Conservation (phyloP, 2,888 invertebrate species). For the Watsonalla cultraria region DNA sequence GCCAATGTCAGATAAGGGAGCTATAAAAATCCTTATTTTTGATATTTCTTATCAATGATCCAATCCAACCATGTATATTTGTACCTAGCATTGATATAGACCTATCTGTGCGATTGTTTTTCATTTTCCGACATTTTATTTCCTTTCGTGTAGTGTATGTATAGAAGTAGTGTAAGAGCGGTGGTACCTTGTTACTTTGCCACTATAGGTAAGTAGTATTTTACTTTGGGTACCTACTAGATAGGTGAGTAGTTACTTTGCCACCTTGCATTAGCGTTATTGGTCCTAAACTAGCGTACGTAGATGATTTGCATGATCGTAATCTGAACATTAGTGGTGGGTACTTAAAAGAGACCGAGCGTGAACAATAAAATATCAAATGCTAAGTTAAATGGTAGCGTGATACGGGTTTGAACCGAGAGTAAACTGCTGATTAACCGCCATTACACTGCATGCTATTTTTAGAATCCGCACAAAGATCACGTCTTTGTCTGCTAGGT, state of each 20-base stretch:
- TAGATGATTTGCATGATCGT: slow-evolving; percentile 27
- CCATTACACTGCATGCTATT: slow-evolving; percentile 67
- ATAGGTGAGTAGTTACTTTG: no score
- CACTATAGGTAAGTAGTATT: no score
- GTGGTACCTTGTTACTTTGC: no score
- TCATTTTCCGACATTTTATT: no score
- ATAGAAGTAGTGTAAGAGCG: no score
- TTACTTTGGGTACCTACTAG: no score
- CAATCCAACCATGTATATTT: neutral
- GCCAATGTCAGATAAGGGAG: slow-evolving; percentile 17
- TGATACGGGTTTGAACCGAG: slow-evolving; percentile 51
- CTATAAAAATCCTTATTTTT: slow-evolving; percentile 22
- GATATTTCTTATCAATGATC: slow-evolving; percentile 16
- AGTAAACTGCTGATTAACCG: slow-evolving; percentile 71
- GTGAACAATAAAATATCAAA: slow-evolving; percentile 29
- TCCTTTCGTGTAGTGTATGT: no score
- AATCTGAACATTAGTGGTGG: neutral
- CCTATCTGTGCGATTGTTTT: no score
- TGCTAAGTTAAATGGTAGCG: slow-evolving; percentile 20
- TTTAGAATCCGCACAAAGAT: slow-evolving; percentile 72
- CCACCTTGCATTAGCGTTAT: no score
- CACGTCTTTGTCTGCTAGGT: slow-evolving; percentile 70
- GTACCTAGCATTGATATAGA: no score
- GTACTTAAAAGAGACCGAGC: slow-evolving; percentile 3
- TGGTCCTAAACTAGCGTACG: no score